Evolutionary conservation across 2,113 vertebrate species (phyloP), one percentile per base, ranked within the genome.

Genomic region (Oceanites oceanicus): DNA sequence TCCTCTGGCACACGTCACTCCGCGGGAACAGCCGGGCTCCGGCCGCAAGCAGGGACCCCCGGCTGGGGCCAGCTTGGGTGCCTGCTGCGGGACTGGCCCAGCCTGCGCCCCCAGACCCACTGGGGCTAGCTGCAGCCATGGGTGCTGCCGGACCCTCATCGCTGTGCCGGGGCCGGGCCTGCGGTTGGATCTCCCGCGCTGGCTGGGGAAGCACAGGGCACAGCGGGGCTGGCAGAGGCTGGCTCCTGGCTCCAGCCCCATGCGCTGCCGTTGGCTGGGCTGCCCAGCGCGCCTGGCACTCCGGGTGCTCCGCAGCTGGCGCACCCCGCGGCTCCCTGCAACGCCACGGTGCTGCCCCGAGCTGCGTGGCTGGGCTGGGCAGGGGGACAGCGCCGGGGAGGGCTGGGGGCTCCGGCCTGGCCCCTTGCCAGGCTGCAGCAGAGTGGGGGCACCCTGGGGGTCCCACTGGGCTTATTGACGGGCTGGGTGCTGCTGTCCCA

Each of bases 111-210:
- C 42, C 9, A 59, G 56, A 53, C 30, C 59, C 6, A 8, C 34
- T 11, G 20, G 34, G 50, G 38, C 44, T 25, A 16, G 27, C 27
- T 30, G 27, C 23, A 45, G 42, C 38, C 2, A 1, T 10, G 11
- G 3, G 34, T 34, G 45, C 65, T 30, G 2, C 49, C 5, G 1
- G 65, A 49, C 15, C n/a, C 49, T 23, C 13, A 0, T 15, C 16
- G 6, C 12, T 12, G 55, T 34, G 30, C 55, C 30, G 12, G 29
- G 19, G 42, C 61, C 6, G 3, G 36, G 29, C 42, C 50, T 22
- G 3, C 36, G 49, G 27, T 34, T 3, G 53, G 42, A 4, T 47
- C 42, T 34, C 53, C 4, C 11, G 63, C 3, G 7, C 15, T 15
- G 42, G n/a, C 23, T 14, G 38, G 25, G 30, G 36, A 42, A 27